Conservation (phyloP, 1,140 invertebrate genomes). For the Ceratina calcarata region DNA sequence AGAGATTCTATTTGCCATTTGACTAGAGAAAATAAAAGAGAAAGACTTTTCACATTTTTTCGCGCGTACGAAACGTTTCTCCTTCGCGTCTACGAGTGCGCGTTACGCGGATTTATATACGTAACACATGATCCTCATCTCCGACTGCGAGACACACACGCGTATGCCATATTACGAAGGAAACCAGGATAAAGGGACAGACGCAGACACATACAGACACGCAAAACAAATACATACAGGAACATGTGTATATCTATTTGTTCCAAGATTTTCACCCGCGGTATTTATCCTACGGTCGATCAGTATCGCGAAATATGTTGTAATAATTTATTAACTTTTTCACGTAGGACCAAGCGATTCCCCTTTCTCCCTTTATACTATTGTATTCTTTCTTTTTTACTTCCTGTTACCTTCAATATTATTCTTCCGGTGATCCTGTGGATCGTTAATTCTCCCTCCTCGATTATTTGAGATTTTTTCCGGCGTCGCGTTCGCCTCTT, state of each 20-base stretch:
- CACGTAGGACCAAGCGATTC: conserved; percentile 43
- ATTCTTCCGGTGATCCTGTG: conserved; percentile 7
- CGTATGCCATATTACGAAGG: conserved; percentile 21
- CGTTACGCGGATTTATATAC: conserved; percentile 3
- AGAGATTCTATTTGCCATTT: conserved; percentile 52
- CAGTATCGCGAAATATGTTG: conserved; percentile 43
- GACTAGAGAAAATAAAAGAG: conserved; percentile 3
- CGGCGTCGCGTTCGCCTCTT: conserved; percentile 35
- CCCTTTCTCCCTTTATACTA: conserved; percentile 19
- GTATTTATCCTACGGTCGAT: conserved; percentile 53
- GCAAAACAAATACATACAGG: neutral
- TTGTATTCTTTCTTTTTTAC: conserved; percentile 14
- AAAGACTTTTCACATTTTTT: conserved; percentile 39
- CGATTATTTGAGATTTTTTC: conserved; percentile 2
- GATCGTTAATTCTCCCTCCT: conserved; percentile 16
- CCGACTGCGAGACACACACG: neutral
- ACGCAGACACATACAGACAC: neutral
- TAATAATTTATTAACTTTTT: conserved; percentile 62
- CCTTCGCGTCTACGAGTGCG: neutral
- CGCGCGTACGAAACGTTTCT: conserved; percentile 14
- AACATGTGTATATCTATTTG: conserved; percentile 41
- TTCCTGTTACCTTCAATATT: neutral
- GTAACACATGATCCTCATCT: conserved; percentile 14
- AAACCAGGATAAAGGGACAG: neutral
- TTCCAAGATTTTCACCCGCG: conserved; percentile 40